These are phyloP conservation scores for Cetonia aurata DNA, from an alignment of 2,888 invertebrate genomes.

Conservation along the genomic window DNA sequence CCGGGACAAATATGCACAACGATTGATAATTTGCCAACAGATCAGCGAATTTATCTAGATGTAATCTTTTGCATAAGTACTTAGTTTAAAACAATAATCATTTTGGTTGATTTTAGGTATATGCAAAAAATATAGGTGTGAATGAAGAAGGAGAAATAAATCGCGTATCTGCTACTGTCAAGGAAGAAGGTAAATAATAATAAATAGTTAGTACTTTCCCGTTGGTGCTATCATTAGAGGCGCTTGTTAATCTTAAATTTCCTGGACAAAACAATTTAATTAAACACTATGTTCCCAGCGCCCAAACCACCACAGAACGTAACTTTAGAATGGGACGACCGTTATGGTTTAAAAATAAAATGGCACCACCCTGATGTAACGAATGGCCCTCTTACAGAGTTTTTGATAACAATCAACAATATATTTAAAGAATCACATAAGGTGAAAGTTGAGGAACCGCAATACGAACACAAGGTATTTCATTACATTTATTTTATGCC, in stretches of 20 bases:
- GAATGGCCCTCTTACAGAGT: conserved; percentile 8
- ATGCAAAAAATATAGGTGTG: conserved; percentile 3
- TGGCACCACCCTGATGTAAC: conserved; percentile 32
- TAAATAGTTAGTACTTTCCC: background rate
- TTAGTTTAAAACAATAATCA: background rate
- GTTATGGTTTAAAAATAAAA: conserved; percentile 4
- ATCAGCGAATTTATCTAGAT: background rate
- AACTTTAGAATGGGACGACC: conserved; percentile 17
- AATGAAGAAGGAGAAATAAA: background rate
- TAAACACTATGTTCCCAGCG: background rate
- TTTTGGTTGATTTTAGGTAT: background rate
- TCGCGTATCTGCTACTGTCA: background rate
- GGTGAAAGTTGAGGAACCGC: background rate
- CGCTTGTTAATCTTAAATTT: background rate
- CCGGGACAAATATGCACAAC: conserved; percentile 21
- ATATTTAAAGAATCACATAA: background rate
- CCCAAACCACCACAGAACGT: conserved; percentile 4
- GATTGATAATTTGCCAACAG: background rate
- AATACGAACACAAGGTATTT: conserved; percentile 9
- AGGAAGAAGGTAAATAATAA: conserved; percentile 3
- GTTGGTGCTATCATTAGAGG: background rate
- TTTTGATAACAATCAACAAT: background rate
- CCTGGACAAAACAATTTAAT: too few species aligned
- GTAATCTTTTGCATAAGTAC: background rate
- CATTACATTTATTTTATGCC: too few species aligned